phyloP scores from a whole-genome alignment of 2,888 invertebrate species.

The Drosophila mercatorum region DNA sequence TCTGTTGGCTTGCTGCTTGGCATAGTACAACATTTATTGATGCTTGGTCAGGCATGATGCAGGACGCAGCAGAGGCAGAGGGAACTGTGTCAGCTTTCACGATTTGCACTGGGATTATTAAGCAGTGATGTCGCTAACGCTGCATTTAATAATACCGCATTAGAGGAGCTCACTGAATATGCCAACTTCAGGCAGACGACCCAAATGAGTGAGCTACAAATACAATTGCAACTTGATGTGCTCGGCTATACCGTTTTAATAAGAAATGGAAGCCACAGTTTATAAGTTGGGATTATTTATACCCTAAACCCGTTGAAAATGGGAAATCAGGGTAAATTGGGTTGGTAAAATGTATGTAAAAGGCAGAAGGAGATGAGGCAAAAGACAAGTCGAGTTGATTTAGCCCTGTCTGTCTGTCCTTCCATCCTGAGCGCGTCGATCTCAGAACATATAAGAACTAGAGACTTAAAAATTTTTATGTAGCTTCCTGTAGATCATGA shows the following conservation, averaged over 20 bases:
- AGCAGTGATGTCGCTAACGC: constrained; percentile 45
- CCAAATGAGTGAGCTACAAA: constrained; percentile 42
- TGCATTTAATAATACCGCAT: constrained; percentile 54
- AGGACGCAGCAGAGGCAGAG: constrained; percentile 7
- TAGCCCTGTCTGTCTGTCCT: no score
- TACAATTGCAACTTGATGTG: constrained; percentile 73
- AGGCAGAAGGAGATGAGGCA: no score
- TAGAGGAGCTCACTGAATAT: constrained; percentile 42
- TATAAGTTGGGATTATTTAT: no score
- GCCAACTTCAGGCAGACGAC: constrained; percentile 38
- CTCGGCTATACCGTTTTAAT: constrained; percentile 67
- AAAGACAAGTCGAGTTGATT: no score
- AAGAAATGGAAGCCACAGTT: constrained; percentile 6
- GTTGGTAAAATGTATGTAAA: no score
- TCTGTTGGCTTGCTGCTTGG: constrained; percentile 41
- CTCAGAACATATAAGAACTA: no score
- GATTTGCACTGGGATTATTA: constrained; percentile 69
- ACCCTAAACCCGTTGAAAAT: no score
- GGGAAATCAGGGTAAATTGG: no score
- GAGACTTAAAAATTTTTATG: no score
- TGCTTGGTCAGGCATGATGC: constrained; percentile 62
- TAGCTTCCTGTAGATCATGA: no score
- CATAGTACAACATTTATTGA: constrained; percentile 73
- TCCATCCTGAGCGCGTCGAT: no score
- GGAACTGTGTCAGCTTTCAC: constrained; percentile 19